Evolutionary conservation across 2,797 vertebrate species (phyloP).

Genomic region (Eospalax fontanierii): DNA sequence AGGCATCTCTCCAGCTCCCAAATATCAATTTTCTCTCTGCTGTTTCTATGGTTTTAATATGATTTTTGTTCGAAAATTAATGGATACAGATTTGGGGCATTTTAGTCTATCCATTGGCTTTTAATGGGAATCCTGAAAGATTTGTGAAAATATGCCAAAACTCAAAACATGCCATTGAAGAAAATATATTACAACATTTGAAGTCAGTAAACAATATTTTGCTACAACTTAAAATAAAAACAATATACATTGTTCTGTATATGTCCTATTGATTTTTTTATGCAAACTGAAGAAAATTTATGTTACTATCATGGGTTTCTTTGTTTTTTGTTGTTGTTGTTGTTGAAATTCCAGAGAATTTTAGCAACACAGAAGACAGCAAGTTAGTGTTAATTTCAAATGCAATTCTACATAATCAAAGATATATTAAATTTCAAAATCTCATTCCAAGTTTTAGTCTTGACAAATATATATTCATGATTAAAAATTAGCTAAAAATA

Average conservation of each 20-base stretch:
- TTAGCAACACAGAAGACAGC: neutral
- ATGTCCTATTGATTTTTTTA: neutral
- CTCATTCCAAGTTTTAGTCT: slow-evolving; percentile 10
- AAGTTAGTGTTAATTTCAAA: slow-evolving; percentile 51
- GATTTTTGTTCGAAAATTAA: neutral
- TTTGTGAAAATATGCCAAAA: neutral
- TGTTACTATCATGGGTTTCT: neutral
- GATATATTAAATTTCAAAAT: neutral
- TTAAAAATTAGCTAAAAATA: slow-evolving; percentile 37
- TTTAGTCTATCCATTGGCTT: neutral
- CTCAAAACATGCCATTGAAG: slow-evolving; percentile 1
- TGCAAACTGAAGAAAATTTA: slow-evolving; percentile 31
- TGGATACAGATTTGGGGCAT: neutral
- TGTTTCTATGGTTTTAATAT: neutral
- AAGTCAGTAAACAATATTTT: neutral
- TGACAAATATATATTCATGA: neutral
- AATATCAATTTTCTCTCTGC: neutral
- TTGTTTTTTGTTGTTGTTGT: slow-evolving; percentile 44
- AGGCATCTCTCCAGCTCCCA: too few relatives aligned
- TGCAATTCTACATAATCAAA: slow-evolving; percentile 3
- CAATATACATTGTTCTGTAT: neutral
- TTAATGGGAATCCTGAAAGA: neutral
- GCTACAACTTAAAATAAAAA: slow-evolving; percentile 45
- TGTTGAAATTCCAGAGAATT: slow-evolving; percentile 9
- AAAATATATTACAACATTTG: slow-evolving; percentile 20